phyloP scores from a whole-genome alignment of 2,797 vertebrate species.

The Muscicapa striata region DNA sequence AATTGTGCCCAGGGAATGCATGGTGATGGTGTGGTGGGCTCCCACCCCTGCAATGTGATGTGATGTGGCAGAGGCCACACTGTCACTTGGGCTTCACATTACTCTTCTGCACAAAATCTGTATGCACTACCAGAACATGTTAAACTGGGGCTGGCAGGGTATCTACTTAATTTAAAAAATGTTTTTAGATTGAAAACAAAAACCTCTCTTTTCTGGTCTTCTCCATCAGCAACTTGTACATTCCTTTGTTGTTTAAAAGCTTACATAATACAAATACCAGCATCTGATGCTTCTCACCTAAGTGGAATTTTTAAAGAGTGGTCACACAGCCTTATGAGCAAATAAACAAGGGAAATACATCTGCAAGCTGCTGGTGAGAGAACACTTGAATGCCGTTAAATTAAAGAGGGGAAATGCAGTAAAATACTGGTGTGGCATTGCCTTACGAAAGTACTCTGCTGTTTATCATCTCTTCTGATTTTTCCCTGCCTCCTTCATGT shows the following conservation, averaged over 20 bases:
- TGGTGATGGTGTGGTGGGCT: background rate
- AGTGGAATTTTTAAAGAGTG: background rate
- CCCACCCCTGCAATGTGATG: background rate
- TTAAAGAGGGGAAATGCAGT: background rate
- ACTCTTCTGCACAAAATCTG: background rate
- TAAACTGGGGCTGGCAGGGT: background rate
- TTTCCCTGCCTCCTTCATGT: background rate
- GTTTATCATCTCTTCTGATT: background rate
- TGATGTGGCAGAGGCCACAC: background rate
- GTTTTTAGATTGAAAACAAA: constrained; percentile 52
- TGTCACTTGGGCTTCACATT: background rate
- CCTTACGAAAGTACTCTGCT: background rate
- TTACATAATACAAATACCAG: background rate
- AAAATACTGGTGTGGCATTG: background rate
- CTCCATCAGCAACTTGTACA: background rate
- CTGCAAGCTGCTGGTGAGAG: background rate
- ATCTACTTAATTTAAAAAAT: background rate
- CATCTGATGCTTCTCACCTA: background rate
- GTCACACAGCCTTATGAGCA: background rate
- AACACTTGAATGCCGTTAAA: background rate
- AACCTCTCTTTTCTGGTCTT: background rate
- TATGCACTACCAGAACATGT: rapidly evolving
- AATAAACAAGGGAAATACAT: background rate
- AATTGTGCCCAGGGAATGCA: rapidly evolving
- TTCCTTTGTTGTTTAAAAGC: background rate